Evolutionary conservation across 2,888 invertebrate genomes (phyloP).

Genomic region (Phymatocera aterrima): DNA sequence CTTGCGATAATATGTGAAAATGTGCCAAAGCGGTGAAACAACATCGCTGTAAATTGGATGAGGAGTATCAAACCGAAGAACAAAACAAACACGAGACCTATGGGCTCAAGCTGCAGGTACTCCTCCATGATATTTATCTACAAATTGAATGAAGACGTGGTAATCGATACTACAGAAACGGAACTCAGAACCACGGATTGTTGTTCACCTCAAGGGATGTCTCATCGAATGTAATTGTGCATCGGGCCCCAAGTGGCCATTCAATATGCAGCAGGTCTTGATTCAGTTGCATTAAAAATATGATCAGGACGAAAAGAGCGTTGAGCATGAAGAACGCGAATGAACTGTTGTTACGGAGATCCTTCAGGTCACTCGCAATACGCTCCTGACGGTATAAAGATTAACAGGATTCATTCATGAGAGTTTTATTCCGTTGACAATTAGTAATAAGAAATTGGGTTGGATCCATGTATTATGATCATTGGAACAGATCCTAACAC

Average conservation of each 20-base stretch:
- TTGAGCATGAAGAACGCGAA: slow-evolving; percentile 82
- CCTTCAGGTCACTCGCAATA: slow-evolving; percentile 75
- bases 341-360: slow-evolving; percentile 78
- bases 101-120: slow-evolving; percentile 78
- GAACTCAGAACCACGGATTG: neutral
- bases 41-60: slow-evolving; percentile 82
- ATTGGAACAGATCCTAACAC: neutral
- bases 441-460: no score
- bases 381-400: slow-evolving; percentile 66
- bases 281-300: slow-evolving; percentile 81
- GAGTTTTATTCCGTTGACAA: neutral
- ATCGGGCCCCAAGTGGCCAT: slow-evolving; percentile 77
- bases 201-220: slow-evolving; percentile 70
- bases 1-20: slow-evolving; percentile 86
- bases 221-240: slow-evolving; percentile 73
- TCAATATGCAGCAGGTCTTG: slow-evolving; percentile 78
- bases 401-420: neutral
- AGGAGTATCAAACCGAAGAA: slow-evolving; percentile 79
- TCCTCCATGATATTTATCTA: slow-evolving; percentile 73
- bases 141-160: slow-evolving; percentile 6
- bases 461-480: slow-evolving; percentile 16
- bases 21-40: slow-evolving; percentile 81
- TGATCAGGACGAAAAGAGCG: slow-evolving; percentile 80
- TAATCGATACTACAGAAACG: neutral
- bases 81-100: slow-evolving; percentile 79